Evolutionary conservation across 2,888 invertebrate species (phyloP).

Genomic region (Pasiphila rectangulata): DNA sequence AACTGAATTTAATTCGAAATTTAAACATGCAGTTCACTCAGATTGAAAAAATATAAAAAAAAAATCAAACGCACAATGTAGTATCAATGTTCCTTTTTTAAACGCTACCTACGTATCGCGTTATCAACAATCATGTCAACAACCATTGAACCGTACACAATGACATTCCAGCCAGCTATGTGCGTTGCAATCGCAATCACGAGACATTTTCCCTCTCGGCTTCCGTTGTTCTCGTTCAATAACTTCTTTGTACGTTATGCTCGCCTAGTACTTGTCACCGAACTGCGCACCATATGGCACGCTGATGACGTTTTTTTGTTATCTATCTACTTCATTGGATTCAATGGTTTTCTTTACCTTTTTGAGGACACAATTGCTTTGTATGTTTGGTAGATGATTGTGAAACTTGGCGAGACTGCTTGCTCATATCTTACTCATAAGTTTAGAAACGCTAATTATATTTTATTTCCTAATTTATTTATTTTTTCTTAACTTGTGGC

Average conservation of each 20-base stretch:
- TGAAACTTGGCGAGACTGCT: no score
- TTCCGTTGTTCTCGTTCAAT: conserved; percentile 46
- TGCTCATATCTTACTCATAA: no score
- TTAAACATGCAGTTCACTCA: no score
- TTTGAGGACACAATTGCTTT: conserved; percentile 21
- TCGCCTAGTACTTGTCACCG: conserved; percentile 75
- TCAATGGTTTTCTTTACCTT: background rate
- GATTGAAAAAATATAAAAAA: background rate
- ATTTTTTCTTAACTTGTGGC: no score
- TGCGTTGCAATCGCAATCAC: conserved; percentile 33
- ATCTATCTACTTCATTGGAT: conserved; percentile 31
- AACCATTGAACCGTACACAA: conserved; percentile 28
- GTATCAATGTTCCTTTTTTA: background rate
- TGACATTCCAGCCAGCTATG: conserved; percentile 30
- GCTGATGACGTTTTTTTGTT: conserved; percentile 30
- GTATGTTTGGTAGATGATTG: no score
- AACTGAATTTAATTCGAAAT: no score
- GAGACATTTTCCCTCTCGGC: conserved; percentile 47
- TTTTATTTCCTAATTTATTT: no score
- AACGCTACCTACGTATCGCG: conserved; percentile 12
- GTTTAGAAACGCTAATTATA: no score
- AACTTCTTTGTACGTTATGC: conserved; percentile 55
- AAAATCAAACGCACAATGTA: background rate
- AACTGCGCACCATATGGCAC: conserved; percentile 35
- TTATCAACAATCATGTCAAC: conserved; percentile 23